Conservation (phyloP, 2,113 vertebrate species). For the Pygoscelis antarcticus region DNA sequence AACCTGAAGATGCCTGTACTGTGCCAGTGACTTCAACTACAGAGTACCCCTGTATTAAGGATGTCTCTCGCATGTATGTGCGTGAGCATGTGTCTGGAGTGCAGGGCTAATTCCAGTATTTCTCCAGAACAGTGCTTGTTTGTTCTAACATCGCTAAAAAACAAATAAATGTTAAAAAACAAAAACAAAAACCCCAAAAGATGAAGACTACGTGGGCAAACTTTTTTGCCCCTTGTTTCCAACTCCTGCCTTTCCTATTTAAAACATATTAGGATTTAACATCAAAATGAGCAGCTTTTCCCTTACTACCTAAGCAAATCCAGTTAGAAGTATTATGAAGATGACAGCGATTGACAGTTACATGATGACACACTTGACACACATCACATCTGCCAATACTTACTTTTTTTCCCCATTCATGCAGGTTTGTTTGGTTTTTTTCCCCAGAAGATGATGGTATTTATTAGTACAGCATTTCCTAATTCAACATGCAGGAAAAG, state of each 20-base stretch:
- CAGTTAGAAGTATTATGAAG: neutral
- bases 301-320: neutral
- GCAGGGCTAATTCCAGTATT: accelerated
- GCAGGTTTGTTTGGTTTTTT: accelerated
- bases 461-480: neutral
- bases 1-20: neutral
- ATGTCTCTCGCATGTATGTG: accelerated
- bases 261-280: neutral
- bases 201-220: neutral
- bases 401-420: neutral
- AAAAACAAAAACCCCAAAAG: neutral
- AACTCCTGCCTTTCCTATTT: neutral
- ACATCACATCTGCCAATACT: neutral
- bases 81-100: accelerated
- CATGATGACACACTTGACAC: neutral
- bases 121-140: neutral
- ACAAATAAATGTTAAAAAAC: neutral
- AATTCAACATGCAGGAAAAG: neutral
- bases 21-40: neutral
- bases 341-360: constrained; percentile 19
- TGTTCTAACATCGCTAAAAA: neutral
- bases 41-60: neutral
- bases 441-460: neutral
- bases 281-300: neutral
- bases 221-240: neutral